Conservation (phyloP, 2,113 vertebrate species). For the Barnardius zonarius region DNA sequence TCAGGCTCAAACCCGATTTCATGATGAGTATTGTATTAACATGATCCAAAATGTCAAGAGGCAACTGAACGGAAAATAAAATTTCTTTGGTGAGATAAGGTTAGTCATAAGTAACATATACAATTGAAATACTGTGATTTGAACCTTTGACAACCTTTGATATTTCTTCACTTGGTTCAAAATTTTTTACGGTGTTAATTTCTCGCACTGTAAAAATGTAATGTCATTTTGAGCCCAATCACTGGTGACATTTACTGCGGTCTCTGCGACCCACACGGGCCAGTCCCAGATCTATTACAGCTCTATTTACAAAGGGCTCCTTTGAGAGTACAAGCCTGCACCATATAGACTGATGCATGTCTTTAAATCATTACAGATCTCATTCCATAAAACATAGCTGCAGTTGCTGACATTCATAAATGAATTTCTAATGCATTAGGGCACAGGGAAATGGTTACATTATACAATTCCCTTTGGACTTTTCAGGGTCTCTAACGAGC, state of each 20-base stretch:
- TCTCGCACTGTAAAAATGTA: background rate
- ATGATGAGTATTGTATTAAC: background rate
- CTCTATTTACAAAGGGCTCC: slow-evolving; percentile 1
- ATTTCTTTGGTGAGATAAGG: background rate
- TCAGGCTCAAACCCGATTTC: background rate
- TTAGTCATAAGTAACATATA: background rate
- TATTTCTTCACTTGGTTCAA: background rate
- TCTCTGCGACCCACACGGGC: background rate
- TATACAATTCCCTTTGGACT: background rate
- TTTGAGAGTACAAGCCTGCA: background rate
- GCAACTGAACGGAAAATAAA: background rate
- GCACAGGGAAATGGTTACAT: background rate
- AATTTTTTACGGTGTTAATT: background rate
- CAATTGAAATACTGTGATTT: background rate
- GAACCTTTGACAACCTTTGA: background rate
- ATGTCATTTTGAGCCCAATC: background rate
- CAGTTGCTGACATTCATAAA: background rate
- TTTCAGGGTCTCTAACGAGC: background rate
- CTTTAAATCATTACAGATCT: background rate
- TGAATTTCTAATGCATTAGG: background rate
- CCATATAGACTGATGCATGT: rapidly evolving
- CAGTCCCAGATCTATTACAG: background rate
- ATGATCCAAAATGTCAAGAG: background rate
- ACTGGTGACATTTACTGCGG: slow-evolving; percentile 8
- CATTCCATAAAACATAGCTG: background rate